phyloP scores from a whole-genome alignment of 2,113 vertebrate genomes.

The Ginglymostoma cirratum region DNA sequence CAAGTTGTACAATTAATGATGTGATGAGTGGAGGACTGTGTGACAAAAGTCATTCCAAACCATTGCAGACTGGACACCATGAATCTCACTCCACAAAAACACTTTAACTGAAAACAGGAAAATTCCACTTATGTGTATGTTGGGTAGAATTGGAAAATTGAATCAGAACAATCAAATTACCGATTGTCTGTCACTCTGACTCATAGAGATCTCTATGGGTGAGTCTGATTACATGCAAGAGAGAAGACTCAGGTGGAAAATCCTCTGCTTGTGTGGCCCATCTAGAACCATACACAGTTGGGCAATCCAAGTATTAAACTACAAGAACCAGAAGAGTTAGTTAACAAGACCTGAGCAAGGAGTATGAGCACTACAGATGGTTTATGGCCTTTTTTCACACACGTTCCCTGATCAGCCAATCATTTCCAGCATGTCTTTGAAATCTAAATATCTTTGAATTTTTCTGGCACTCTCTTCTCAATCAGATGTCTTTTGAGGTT shows the following conservation, averaged over 20 bases:
- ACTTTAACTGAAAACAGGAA: no score
- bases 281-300: background rate
- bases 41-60: no score
- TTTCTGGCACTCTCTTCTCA: background rate
- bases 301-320: background rate
- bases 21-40: no score
- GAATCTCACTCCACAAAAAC: no score
- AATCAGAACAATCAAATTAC: background rate
- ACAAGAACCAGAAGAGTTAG: background rate
- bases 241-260: background rate
- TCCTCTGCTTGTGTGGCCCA: background rate
- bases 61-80: no score
- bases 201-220: background rate
- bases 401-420: background rate
- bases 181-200: background rate
- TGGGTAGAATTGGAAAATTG: background rate
- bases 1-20: no score
- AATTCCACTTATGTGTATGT: background rate
- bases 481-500: background rate
- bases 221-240: background rate
- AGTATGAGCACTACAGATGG: background rate
- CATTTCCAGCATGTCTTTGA: background rate
- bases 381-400: background rate
- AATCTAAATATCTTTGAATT: background rate
- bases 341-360: background rate